phyloP scores from a whole-genome alignment of 2,888 invertebrate genomes.

The Timandra comae region DNA sequence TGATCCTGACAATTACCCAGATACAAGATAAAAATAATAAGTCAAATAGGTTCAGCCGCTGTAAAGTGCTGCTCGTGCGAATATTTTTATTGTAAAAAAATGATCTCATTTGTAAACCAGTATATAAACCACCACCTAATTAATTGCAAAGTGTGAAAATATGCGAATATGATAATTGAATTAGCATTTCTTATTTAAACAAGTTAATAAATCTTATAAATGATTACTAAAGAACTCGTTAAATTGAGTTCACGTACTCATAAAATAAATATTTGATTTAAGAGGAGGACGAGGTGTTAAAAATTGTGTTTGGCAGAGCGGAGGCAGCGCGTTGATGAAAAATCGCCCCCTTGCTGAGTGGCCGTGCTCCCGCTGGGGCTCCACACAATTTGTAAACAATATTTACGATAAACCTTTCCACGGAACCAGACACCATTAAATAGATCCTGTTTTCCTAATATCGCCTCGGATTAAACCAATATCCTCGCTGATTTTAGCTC shows the following conservation, averaged over 20 bases:
- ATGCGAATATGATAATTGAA: no score
- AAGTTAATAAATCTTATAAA: conserved; percentile 13
- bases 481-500: conserved; percentile 42
- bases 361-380: conserved; percentile 60
- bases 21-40: no score
- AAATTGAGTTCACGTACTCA: conserved; percentile 48
- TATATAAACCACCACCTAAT: no score
- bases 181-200: neutral
- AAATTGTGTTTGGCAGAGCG: conserved; percentile 69
- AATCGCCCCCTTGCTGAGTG: conserved; percentile 71
- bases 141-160: no score
- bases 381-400: conserved; percentile 67
- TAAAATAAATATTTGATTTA: conserved; percentile 69
- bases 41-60: no score
- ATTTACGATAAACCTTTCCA: conserved; percentile 68
- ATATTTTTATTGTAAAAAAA: no score
- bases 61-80: no score
- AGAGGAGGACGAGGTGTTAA: conserved; percentile 66
- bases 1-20: no score
- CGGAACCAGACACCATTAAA: conserved; percentile 56
- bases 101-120: no score
- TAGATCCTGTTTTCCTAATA: conserved; percentile 45
- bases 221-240: conserved; percentile 18
- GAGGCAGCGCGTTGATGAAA: conserved; percentile 63
- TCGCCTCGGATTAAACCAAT: conserved; percentile 43